Base-by-base conservation (phyloP, 2,113 vertebrate genomes). In the Alosa alosa region DNA sequence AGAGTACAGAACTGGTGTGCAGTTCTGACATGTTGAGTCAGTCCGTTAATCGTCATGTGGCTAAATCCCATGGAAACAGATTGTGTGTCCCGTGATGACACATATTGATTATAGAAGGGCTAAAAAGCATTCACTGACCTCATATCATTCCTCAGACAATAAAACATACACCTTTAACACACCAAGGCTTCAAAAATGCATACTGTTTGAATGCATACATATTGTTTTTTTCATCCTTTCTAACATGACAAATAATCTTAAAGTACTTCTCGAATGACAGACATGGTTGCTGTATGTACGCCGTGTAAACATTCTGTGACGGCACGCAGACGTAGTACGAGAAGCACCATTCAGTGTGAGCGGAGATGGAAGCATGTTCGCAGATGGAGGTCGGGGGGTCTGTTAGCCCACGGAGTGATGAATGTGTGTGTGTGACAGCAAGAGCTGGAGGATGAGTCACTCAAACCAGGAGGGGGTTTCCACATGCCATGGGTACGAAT, bases 401-500 rank as follows among this genome's bases (percentile, higher is more conserved):
- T 36, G 86, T 87, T 85, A 85, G 86, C 85, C 85, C 84, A 89
- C 86, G 86, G 84, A 89, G 87, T 90, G 87, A 91, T 86, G 84
- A 91, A 86, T 68, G 78, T 55, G 44, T 49, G 44, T 49, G 82
- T 87, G 86, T 90, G 91, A 93, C 90, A 90, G 72, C 4, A 83
- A 81, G 22, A 83, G 84, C 84, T 5, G 41, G 84, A 85, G 88
- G 60, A 86, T 91, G 93, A 93, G 83, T 94, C 89, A 92, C 86
- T 91, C 87, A 41, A 44, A 91, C 81, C 81, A 90, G 88, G 86
- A 89, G 89, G 92, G 91, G 83, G 91, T 88, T 92, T 92, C 93
- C 93, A 91, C 88, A 84, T 89, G 88, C 64, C 47, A 41, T 36
- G 25, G 15, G 68, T 88, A 82, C 83, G 84, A 92, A 55, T 89